phyloP scores from a whole-genome alignment of 1,140 invertebrate species.

The Heliothis virescens region DNA sequence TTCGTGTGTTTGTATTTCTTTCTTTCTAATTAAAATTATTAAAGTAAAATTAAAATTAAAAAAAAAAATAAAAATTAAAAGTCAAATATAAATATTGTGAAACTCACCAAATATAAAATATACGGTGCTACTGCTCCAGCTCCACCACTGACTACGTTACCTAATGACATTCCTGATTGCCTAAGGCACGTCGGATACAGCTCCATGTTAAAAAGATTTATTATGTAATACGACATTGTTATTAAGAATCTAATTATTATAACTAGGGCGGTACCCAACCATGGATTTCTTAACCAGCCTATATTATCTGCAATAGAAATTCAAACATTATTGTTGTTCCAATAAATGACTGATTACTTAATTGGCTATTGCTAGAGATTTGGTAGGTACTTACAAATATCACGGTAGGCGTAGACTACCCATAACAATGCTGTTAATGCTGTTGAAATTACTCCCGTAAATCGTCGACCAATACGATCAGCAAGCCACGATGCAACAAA shows the following conservation, averaged over 20 bases:
- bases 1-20: too few relatives aligned
- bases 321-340: neutral
- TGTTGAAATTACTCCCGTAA: constrained; percentile 83
- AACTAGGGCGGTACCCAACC: constrained; percentile 82
- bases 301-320: constrained; percentile 65
- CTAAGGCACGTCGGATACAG: constrained; percentile 90
- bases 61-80: too few relatives aligned
- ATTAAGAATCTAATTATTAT: constrained; percentile 88
- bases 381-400: constrained; percentile 46
- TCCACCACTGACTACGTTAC: constrained; percentile 87
- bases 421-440: constrained; percentile 79
- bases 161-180: constrained; percentile 89
- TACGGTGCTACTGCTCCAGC: constrained; percentile 90
- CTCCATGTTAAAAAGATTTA: constrained; percentile 89
- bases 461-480: constrained; percentile 86
- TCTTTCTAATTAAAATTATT: too few relatives aligned
- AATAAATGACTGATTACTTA: too few relatives aligned
- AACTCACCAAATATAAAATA: constrained; percentile 90
- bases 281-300: constrained; percentile 59
- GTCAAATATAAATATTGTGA: too few relatives aligned
- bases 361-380: neutral
- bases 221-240: constrained; percentile 88
- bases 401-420: constrained; percentile 77
- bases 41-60: too few relatives aligned
- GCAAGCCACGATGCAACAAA: constrained; percentile 78